Conservation (phyloP, 2,888 invertebrate genomes). For the Cerceris ruficornis region DNA sequence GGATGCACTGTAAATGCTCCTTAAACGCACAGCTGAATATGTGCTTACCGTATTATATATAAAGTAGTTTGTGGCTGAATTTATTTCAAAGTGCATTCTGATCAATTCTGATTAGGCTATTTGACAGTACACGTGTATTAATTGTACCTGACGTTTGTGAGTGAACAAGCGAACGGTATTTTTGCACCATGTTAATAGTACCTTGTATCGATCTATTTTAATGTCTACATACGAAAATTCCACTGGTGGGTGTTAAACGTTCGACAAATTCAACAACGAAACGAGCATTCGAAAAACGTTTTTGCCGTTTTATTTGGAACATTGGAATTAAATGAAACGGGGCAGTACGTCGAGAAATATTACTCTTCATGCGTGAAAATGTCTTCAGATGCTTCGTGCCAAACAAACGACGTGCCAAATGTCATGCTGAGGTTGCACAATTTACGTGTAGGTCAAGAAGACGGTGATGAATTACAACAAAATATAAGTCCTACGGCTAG, state of each 20-base stretch:
- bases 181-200: slow-evolving; percentile 15
- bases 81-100: slow-evolving; percentile 34
- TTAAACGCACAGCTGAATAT: background rate
- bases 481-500: slow-evolving; percentile 30
- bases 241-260: background rate
- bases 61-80: slow-evolving; percentile 18
- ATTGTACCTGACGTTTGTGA: slow-evolving; percentile 30
- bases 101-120: slow-evolving; percentile 37
- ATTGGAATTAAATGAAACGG: slow-evolving; percentile 65
- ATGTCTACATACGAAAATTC: background rate
- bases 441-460: slow-evolving; percentile 66
- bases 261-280: background rate
- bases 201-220: slow-evolving; percentile 11
- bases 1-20: background rate
- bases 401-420: slow-evolving; percentile 66
- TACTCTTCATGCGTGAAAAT: slow-evolving; percentile 66
- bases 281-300: slow-evolving; percentile 11
- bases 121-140: slow-evolving; percentile 26
- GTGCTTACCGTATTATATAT: slow-evolving; percentile 2
- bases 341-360: slow-evolving; percentile 60
- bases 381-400: slow-evolving; percentile 69
- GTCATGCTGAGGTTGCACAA: slow-evolving; percentile 68
- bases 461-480: slow-evolving; percentile 55
- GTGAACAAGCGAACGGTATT: slow-evolving; percentile 22
- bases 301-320: slow-evolving; percentile 32